These are phyloP conservation scores for Capitulum mitella DNA, from an alignment of 2,888 invertebrate genomes.

Conservation along the genomic window DNA sequence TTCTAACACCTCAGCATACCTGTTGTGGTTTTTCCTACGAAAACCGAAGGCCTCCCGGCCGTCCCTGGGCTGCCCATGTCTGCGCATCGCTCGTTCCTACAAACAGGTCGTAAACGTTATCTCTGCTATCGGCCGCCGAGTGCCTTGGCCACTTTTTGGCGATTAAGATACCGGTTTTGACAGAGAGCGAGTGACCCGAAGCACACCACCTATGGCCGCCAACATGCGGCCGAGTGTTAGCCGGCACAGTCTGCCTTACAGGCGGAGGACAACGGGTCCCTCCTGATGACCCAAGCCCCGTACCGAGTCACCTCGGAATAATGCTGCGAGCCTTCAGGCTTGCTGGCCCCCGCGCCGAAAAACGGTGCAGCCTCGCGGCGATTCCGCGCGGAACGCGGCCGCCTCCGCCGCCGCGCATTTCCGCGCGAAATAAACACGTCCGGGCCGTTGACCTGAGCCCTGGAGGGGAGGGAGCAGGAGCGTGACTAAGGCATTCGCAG, in stretches of 20 bases:
- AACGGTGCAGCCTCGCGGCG: background rate
- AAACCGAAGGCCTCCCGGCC: background rate
- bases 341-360: background rate
- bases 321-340: background rate
- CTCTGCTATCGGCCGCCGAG: background rate
- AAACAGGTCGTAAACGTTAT: background rate
- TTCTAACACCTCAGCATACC: conserved; percentile 1
- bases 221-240: too few species aligned
- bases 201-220: background rate
- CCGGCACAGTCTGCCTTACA: too few species aligned
- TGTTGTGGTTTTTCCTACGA: background rate
- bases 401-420: background rate
- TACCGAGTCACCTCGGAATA: background rate
- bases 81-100: background rate
- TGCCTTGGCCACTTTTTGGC: background rate
- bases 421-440: background rate
- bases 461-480: too few species aligned
- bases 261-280: too few species aligned
- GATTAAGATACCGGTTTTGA: conserved; percentile 20
- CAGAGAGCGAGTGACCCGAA: background rate
- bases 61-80: background rate
- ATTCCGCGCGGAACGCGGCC: background rate
- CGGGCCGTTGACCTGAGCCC: too few species aligned
- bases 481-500: too few species aligned
- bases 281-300: too few species aligned